Conservation (phyloP, 2,888 invertebrate genomes). For the Pocota personata region DNA sequence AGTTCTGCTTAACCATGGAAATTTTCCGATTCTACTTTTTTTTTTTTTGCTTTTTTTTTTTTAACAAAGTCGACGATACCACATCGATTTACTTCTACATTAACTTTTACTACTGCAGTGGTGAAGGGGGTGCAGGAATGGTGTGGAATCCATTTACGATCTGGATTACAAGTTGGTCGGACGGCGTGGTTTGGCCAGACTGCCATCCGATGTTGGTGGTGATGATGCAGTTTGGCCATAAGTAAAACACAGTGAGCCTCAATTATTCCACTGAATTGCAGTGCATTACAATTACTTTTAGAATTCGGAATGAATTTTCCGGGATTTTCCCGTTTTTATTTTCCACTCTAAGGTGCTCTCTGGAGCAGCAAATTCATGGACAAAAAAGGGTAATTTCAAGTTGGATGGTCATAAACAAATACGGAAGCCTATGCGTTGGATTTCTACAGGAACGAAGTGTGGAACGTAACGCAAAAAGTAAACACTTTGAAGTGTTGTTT, state of each 20-base stretch:
- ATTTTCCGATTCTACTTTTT: conserved; percentile 9
- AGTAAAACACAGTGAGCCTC: conserved; percentile 42
- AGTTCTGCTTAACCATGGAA: conserved; percentile 57
- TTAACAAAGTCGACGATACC: conserved; percentile 60
- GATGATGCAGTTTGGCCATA: conserved; percentile 57
- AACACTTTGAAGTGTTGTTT: neutral
- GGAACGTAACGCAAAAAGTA: neutral
- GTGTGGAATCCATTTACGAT: conserved; percentile 49
- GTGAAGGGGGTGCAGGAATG: conserved; percentile 2
- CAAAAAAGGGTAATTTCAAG: conserved; percentile 38
- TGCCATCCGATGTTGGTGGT: neutral
- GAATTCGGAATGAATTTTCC: conserved; percentile 50
- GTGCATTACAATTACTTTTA: conserved; percentile 55
- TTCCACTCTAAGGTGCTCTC: neutral
- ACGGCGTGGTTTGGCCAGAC: conserved; percentile 5
- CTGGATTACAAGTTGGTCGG: conserved; percentile 57
- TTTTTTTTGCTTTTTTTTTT: conserved; percentile 9
- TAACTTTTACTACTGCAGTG: conserved; percentile 47
- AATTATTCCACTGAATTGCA: conserved; percentile 55
- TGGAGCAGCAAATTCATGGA: conserved; percentile 5
- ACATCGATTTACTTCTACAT: conserved; percentile 60
- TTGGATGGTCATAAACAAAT: conserved; percentile 1
- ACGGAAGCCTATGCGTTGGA: neutral
- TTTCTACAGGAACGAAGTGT: neutral
- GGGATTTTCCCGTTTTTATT: conserved; percentile 9